Conservation (phyloP, 2,797 vertebrate genomes). For the Moxostoma hubbsi region DNA sequence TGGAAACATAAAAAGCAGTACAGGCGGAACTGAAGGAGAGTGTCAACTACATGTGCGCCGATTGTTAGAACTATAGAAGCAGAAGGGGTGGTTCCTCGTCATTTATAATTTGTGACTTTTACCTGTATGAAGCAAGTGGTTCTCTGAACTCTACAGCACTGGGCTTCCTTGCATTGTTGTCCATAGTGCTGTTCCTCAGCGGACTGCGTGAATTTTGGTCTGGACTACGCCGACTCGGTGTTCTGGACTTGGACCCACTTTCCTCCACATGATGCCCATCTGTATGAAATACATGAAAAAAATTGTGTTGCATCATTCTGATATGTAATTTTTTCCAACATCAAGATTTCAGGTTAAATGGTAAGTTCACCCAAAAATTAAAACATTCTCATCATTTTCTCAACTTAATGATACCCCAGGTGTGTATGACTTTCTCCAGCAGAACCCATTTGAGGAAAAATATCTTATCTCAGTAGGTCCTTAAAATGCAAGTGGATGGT, state of each 20-base stretch:
- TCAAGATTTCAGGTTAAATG: neutral
- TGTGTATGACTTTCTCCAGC: no score
- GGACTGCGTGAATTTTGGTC: constrained; percentile 91
- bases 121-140: constrained; percentile 88
- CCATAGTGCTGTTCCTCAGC: constrained; percentile 87
- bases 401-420: no score
- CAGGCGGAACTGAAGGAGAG: constrained; percentile 34
- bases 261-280: constrained; percentile 72
- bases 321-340: neutral
- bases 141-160: constrained; percentile 86
- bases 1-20: constrained; percentile 31
- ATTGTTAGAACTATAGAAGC: constrained; percentile 4
- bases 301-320: neutral
- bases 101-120: constrained; percentile 20
- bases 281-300: constrained; percentile 54
- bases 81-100: constrained; percentile 30
- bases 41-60: constrained; percentile 57
- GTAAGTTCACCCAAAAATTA: no score
- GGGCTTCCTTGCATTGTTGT: constrained; percentile 87
- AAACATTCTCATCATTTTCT: no score
- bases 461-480: no score
- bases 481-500: no score
- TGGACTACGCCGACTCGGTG: constrained; percentile 77
- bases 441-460: no score
- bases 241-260: constrained; percentile 74